Base-by-base conservation (phyloP, 1,140 invertebrate genomes). In the Musca domestica region DNA sequence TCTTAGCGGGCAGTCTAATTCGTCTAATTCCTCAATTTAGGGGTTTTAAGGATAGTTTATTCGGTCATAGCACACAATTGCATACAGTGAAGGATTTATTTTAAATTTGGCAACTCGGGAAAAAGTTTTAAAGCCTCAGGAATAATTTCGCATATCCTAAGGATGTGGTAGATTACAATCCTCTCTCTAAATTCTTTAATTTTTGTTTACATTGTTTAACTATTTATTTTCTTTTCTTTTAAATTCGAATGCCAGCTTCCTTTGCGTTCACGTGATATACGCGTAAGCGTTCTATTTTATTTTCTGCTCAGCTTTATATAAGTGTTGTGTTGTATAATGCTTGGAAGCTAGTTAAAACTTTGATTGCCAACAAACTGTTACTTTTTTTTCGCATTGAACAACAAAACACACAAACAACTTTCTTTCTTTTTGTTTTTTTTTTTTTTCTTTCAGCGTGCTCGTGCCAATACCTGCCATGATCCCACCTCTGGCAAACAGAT, bases 381-480 rank as follows among this genome's bases (percentile, higher is more conserved):
- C 0, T 14, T 12, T 48, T 52, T 54, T 17, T 12, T 15, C 15
- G 19, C 15, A 63, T n/a, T 2, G 0, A 63, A 46, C 10, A 5
- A 7, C 25, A 46, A 63, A 63, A 6, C 15, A 15, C 19, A 41
- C 15, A 9, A n/a, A 34, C 27, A 34, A 63, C 27, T 46, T 10
- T 1, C n/a, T n/a, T n/a, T 27, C 23, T 12, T 14, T 25, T 47
- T 3, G 9, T 68, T n/a, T 41, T 19, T 69, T 52, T 64, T 14
- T 54, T 46, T 7, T 22, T 54, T 64, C 23, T 23, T 66, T 25
- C 41, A 82, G 80, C 74, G 78, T 30, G 85, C 86, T 3, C 81
- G 84, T 66, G 77, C 83, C 49, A 89, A 90, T 49, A 88, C 86
- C 15, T 93, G 91, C 77, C 85, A 85, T 22, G 89, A 92, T 76